phyloP scores from a whole-genome alignment of 2,113 vertebrate species.

The Zosterops pallidus region DNA sequence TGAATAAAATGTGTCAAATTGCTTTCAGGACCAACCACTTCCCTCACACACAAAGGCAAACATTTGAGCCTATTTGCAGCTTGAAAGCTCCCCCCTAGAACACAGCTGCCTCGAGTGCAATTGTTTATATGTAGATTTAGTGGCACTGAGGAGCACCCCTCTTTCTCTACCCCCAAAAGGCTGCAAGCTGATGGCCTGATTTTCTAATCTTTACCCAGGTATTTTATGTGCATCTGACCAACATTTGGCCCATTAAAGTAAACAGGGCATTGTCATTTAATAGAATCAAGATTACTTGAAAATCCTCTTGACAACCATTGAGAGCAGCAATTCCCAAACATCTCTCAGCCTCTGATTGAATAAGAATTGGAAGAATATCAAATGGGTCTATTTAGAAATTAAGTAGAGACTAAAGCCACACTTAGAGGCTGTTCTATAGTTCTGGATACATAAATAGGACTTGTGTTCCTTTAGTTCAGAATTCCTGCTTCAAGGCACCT shows the following conservation, averaged over 20 bases:
- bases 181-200: background rate
- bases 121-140: background rate
- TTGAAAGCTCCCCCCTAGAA: background rate
- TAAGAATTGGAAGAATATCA: conserved; percentile 12
- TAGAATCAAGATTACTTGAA: background rate
- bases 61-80: conserved; percentile 18
- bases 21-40: conserved; percentile 30
- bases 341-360: background rate
- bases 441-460: background rate
- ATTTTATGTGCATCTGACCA: background rate
- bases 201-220: background rate
- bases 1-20: conserved; percentile 38
- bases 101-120: conserved; percentile 1
- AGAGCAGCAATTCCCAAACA: background rate
- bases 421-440: background rate
- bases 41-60: conserved; percentile 7
- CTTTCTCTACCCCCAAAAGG: background rate
- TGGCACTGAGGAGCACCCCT: background rate
- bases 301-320: background rate
- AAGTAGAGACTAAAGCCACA: background rate
- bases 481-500: background rate
- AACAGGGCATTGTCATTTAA: background rate
- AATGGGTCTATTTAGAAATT: background rate
- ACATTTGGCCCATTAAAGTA: background rate
- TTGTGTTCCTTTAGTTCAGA: background rate